These are phyloP conservation scores for Tragelaphus scriptus DNA, from an alignment of 2,113 vertebrate genomes.

Conservation along the genomic window DNA sequence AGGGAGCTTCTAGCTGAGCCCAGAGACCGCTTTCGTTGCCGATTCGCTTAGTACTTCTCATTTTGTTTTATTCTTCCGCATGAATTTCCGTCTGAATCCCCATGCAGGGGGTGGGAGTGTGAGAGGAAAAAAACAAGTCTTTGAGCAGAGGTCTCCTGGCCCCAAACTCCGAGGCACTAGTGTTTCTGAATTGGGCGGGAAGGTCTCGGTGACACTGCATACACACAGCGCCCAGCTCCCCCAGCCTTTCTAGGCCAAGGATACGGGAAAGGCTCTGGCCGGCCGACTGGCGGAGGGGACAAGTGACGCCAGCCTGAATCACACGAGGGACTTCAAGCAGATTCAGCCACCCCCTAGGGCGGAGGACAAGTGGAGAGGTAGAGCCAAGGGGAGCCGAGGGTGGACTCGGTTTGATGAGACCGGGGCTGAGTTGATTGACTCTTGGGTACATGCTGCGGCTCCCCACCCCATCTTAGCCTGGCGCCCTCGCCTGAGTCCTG, in stretches of 20 bases:
- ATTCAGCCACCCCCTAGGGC: background rate
- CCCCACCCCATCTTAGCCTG: background rate
- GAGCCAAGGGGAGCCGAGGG: background rate
- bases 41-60: background rate
- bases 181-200: background rate
- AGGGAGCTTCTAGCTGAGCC: background rate
- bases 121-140: background rate
- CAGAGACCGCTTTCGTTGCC: background rate
- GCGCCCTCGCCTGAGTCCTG: background rate
- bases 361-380: background rate
- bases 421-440: background rate
- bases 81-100: background rate
- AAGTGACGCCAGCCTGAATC: background rate
- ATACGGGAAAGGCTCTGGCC: background rate
- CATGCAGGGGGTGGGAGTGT: background rate
- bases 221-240: background rate
- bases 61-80: background rate
- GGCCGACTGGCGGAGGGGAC: background rate
- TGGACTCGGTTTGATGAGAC: background rate
- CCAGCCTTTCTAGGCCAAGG: background rate
- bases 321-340: background rate
- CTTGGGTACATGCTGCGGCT: background rate
- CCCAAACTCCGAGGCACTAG: background rate
- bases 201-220: background rate
- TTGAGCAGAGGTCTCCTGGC: background rate